Conservation (phyloP, 2,888 invertebrate species). For the Tachina fera region DNA sequence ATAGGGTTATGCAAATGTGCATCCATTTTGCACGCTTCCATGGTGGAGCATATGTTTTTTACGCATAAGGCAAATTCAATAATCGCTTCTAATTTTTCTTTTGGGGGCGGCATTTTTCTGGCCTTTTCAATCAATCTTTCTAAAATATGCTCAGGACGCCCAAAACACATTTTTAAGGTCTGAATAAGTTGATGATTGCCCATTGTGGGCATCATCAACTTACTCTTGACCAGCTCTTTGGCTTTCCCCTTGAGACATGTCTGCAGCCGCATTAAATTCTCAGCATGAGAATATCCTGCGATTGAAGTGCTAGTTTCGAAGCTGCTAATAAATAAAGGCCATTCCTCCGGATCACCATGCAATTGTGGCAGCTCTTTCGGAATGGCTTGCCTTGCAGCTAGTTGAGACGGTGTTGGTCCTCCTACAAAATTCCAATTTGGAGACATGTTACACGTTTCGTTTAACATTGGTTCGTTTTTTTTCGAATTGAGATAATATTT, state of each 20-base stretch:
- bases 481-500: too few species aligned
- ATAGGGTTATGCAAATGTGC: conserved; percentile 31
- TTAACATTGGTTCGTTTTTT: too few species aligned
- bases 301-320: conserved; percentile 18
- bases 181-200: too few species aligned
- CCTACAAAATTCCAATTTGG: too few species aligned
- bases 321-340: conserved; percentile 23
- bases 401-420: conserved; percentile 12
- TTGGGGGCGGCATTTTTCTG: conserved; percentile 21
- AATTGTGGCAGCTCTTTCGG: conserved; percentile 7
- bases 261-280: conserved; percentile 57
- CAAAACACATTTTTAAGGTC: conserved; percentile 6
- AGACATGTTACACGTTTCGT: too few species aligned
- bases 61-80: conserved; percentile 53
- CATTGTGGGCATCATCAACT: background rate
- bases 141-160: conserved; percentile 52
- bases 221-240: conserved; percentile 40
- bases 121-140: conserved; percentile 3
- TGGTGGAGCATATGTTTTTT: conserved; percentile 36
- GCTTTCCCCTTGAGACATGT: conserved; percentile 46
- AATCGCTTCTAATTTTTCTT: conserved; percentile 35
- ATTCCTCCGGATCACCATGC: conserved; percentile 34
- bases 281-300: conserved; percentile 48
- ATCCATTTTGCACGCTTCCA: conserved; percentile 34
- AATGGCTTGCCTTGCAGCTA: conserved; percentile 30